Evolutionary conservation across 2,113 vertebrate species (phyloP), one percentile per base, ranked within the genome.

Genomic region (Orcinus orca): DNA sequence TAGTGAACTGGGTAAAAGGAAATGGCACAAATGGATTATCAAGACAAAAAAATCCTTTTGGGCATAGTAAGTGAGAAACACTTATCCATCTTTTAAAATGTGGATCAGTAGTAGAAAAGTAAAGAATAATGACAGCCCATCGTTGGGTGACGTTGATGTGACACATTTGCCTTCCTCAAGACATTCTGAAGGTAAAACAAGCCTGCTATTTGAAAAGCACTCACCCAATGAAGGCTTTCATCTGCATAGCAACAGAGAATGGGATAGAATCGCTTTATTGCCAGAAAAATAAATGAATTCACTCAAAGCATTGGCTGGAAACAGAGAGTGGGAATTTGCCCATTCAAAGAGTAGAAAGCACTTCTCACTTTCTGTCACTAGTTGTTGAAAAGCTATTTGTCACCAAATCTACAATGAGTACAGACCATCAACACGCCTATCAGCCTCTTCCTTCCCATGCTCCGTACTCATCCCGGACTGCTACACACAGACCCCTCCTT

Each of bases 371-470:
- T 92, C 73, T 87, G 55, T 85, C 62, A 44, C 60, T 79, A 67
- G 86, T 68, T 65, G 31, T 81, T 96, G 86, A 84, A 95, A 95
- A 50, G 36, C 60, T 63, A 33, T 81, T 89, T 95, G 77, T 87
- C 68, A 38, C 65, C 20, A 41, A 96, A 89, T 93, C 29, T 82
- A 67, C 33, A 25, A 41, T 71, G 53, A 93, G 44, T 47, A 21
- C 17, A 91, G 23, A 95, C 53, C 70, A 79, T 83, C 41, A 85
- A n/a, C 11, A 20, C 50, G 6, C 29, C n/a, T 41, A 21, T 36
- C 26, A 77, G 23, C 21, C 20, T 87, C 50, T 60, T 90, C 53
- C 50, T 93, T 80, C 33, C 60, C 11, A 17, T 79, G 29, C 87
- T n/a, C 21, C 15, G 20, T 38, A 31, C 26, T 21, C n/a, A 88